Evolutionary conservation across 2,888 invertebrate genomes (phyloP).

Genomic region (Liodrosophila aerea): DNA sequence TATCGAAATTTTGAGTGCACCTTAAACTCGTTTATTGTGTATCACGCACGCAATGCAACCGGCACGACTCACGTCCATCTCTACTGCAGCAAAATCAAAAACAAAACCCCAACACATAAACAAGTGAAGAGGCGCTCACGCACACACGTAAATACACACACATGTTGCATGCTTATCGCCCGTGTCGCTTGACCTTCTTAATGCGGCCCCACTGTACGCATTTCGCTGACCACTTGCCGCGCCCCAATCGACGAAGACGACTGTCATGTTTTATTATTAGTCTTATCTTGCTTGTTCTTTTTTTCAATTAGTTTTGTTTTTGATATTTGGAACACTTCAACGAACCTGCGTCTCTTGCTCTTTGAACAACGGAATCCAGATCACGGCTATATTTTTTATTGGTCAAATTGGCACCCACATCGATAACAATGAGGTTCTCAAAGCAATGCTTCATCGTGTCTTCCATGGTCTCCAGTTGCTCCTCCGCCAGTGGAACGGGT

Average conservation of each 20-base stretch:
- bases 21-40: too few species aligned
- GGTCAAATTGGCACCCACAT: slow-evolving; percentile 95
- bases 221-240: slow-evolving; percentile 51
- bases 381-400: slow-evolving; percentile 96
- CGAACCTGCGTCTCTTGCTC: slow-evolving; percentile 95
- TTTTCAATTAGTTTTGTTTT: slow-evolving; percentile 27
- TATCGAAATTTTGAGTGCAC: too few species aligned
- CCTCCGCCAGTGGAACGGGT: slow-evolving; percentile 46
- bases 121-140: slow-evolving; percentile 18
- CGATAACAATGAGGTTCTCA: slow-evolving; percentile 95
- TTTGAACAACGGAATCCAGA: slow-evolving; percentile 94
- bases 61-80: background rate
- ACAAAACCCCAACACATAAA: slow-evolving; percentile 16
- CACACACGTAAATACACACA: slow-evolving; percentile 14
- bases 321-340: slow-evolving; percentile 26
- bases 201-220: slow-evolving; percentile 6
- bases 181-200: slow-evolving; percentile 54
- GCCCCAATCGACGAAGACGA: slow-evolving; percentile 41
- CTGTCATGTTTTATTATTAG: slow-evolving; percentile 45
- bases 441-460: slow-evolving; percentile 89
- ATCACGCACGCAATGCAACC: too few species aligned
- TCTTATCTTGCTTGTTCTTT: slow-evolving; percentile 43
- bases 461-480: slow-evolving; percentile 58
- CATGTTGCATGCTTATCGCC: slow-evolving; percentile 49
- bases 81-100: slow-evolving; percentile 11